Evolutionary conservation across 1,140 invertebrate species (phyloP).

Genomic region (Eumaeus atala): DNA sequence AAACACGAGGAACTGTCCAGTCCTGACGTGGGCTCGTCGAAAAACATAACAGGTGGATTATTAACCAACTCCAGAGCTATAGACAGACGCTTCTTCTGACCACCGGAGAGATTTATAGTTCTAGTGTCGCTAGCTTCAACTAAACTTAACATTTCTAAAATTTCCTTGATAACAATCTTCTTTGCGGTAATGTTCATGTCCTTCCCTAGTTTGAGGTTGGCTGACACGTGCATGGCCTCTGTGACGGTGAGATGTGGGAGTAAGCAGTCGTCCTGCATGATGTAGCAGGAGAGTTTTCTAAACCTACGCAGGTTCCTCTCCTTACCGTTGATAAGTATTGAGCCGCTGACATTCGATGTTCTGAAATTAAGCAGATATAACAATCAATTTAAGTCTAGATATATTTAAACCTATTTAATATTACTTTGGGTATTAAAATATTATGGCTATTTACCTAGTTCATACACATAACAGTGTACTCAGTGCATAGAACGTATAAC

Average conservation of each 20-base stretch:
- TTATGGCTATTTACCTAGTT: too few relatives aligned
- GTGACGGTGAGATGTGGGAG: constrained; percentile 90
- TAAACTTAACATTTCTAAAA: constrained; percentile 85
- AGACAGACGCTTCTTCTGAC: constrained; percentile 93
- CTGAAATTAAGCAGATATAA: constrained; percentile 52
- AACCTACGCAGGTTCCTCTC: constrained; percentile 89
- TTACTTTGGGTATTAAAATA: too few relatives aligned
- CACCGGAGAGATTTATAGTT: constrained; percentile 89
- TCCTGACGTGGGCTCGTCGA: constrained; percentile 97
- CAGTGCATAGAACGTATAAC: too few relatives aligned
- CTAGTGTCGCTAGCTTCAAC: constrained; percentile 85
- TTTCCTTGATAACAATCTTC: constrained; percentile 87
- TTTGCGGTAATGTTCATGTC: constrained; percentile 83
- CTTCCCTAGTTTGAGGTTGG: constrained; percentile 93
- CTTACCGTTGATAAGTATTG: constrained; percentile 89
- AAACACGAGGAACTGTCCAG: constrained; percentile 94
- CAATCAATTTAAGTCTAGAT: too few relatives aligned
- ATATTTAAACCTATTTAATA: too few relatives aligned
- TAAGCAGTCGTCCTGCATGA: constrained; percentile 96
- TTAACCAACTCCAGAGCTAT: constrained; percentile 91
- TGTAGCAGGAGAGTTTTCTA: constrained; percentile 94
- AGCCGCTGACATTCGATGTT: constrained; percentile 83
- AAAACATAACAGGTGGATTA: constrained; percentile 97
- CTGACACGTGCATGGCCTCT: constrained; percentile 93
- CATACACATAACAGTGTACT: too few relatives aligned